Base-by-base conservation (phyloP, 2,797 vertebrate genomes). In the Serranus cabrilla region DNA sequence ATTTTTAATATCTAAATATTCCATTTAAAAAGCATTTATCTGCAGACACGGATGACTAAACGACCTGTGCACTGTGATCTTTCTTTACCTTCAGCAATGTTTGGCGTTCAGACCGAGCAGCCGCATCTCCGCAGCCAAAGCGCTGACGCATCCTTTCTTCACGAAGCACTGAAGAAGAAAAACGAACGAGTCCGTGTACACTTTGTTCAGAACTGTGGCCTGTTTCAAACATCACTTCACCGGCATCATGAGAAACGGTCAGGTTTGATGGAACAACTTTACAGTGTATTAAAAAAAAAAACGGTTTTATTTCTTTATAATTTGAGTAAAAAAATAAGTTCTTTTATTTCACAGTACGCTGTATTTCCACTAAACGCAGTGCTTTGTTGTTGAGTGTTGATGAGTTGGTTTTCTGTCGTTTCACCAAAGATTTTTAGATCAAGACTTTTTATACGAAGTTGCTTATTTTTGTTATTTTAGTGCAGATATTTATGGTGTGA, bases 121-220 rank as follows among this genome's bases (percentile, higher is more conserved):
- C 8, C 94, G 95, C 55, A 91, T 95, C 88, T 93, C 95, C 10
- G 94, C 95, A 0, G 88, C 79, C 40, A 84, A 83, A 84, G 94
- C 94, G 37, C 86, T 96, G 86, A 74, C 75, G 57, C 95, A 95
- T 70, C 84, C 91, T 43, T 95, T 94, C 87, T 92, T 96, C 69
- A 61, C 11, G 71, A 87, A 76, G 45, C 50, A 52, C 50, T 92
- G 83, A 91, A 50, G 27, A 66, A 42, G 51, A 45, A 61, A 27
- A 42, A 31, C 17, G 34, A 58, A 40, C 8, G 8, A 34, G 34
- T 34, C 34, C 37, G 17, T 1, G 1, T 43, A 14, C 27, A 17
- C 55, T 47, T 45, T 11, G 25, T 31, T 31, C 27, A 31, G 27
- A 14, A 67, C 51, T 43, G 37, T 12, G 27, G 34, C 5, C 34